Conservation (phyloP, 2,113 vertebrate genomes). For the Polyodon spathula region DNA sequence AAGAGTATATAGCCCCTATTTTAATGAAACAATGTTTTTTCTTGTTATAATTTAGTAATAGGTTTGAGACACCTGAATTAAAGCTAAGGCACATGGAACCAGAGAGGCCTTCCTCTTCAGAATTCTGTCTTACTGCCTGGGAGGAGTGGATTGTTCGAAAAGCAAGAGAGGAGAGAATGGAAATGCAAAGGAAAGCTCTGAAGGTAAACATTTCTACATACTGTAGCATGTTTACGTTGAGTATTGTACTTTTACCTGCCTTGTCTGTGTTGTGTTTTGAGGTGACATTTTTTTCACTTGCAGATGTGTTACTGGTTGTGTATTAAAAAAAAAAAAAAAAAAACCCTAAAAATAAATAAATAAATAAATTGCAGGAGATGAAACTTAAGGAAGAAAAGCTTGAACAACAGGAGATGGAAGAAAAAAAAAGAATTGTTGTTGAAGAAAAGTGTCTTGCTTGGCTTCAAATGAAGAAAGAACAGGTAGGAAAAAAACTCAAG, state of each 20-base stretch:
- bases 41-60: slow-evolving; percentile 11
- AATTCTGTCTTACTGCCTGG: slow-evolving; percentile 68
- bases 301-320: background rate
- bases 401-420: slow-evolving; percentile 50
- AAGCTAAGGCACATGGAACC: background rate
- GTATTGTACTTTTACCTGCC: no score
- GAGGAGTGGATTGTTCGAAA: slow-evolving; percentile 85
- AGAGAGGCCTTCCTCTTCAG: slow-evolving; percentile 24
- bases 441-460: slow-evolving; percentile 75
- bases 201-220: slow-evolving; percentile 50
- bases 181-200: slow-evolving; percentile 58
- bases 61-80: slow-evolving; percentile 1
- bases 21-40: no score
- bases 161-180: slow-evolving; percentile 68
- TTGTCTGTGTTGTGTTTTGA: background rate
- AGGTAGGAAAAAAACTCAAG: slow-evolving; percentile 40
- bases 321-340: no score
- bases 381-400: slow-evolving; percentile 50
- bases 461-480: slow-evolving; percentile 70
- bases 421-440: slow-evolving; percentile 60
- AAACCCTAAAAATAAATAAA: no score
- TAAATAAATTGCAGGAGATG: slow-evolving; percentile 44
- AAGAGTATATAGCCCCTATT: no score
- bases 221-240: no score
- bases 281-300: background rate